Conservation (phyloP, 2,113 vertebrate genomes). For the Megatriorchis doriae region DNA sequence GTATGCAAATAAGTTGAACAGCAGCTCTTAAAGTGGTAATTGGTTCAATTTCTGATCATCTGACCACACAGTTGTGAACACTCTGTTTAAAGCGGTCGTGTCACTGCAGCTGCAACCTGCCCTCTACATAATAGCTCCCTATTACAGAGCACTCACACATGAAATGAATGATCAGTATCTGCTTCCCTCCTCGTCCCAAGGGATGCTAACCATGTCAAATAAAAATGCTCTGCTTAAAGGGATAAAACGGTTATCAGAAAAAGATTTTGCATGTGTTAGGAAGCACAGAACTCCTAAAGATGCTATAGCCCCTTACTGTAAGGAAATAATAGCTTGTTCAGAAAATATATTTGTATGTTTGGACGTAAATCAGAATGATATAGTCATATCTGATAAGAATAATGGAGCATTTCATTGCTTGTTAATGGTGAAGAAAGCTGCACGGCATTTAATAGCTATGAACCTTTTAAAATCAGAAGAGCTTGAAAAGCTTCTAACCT, state of each 20-base stretch:
- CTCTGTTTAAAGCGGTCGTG: background rate
- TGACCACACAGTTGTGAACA: background rate
- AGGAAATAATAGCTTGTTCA: background rate
- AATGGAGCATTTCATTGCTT: background rate
- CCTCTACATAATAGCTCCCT: background rate
- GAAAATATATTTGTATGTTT: background rate
- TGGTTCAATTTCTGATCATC: slow-evolving; percentile 3
- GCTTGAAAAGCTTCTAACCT: background rate
- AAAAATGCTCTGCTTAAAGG: background rate
- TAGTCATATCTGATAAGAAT: background rate
- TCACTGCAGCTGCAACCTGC: background rate
- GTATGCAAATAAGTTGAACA: background rate
- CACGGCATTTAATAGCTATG: background rate
- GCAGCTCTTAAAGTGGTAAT: background rate
- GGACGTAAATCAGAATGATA: background rate
- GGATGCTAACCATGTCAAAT: background rate
- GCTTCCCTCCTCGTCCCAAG: background rate
- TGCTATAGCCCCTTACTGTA: fast-evolving
- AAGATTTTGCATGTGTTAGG: background rate
- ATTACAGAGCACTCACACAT: background rate
- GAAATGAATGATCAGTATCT: slow-evolving; percentile 20
- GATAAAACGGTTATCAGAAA: background rate
- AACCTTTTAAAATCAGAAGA: background rate
- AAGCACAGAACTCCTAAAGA: background rate
- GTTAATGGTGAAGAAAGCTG: background rate